Evolutionary conservation across 2,888 invertebrate genomes (phyloP).

Genomic region (Euproctis similis): DNA sequence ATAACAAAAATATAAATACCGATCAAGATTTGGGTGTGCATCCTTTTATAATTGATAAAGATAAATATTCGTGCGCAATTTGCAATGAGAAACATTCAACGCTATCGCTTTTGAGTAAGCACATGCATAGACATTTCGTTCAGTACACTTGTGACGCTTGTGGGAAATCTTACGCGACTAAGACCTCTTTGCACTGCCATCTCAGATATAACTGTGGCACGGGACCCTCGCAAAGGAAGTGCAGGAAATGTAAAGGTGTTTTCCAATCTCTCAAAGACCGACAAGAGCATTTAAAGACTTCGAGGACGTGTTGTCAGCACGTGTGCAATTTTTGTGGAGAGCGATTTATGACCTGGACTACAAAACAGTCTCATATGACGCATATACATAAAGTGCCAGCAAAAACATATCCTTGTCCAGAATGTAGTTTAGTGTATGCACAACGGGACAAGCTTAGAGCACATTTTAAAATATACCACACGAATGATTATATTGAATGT

Average conservation of each 20-base stretch:
- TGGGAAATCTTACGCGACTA: conserved; percentile 32
- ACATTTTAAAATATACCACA: conserved; percentile 29
- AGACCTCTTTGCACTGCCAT: conserved; percentile 28
- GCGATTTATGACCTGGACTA: conserved; percentile 25
- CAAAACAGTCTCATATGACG: conserved; percentile 25
- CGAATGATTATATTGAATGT: conserved; percentile 20
- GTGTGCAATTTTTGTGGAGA: conserved; percentile 23
- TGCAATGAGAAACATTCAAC: conserved; percentile 27
- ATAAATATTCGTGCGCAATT: conserved; percentile 26
- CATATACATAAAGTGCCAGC: conserved; percentile 17
- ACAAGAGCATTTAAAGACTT: conserved; percentile 15
- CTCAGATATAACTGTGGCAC: conserved; percentile 19
- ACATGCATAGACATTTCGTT: conserved; percentile 32
- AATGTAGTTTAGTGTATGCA: conserved; percentile 17
- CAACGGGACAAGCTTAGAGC: conserved; percentile 17
- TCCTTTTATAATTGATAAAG: conserved; percentile 26
- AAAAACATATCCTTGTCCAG: conserved; percentile 22
- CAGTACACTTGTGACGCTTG: conserved; percentile 38
- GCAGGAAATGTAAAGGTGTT: conserved; percentile 16
- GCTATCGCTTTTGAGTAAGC: conserved; percentile 24
- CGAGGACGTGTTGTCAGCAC: conserved; percentile 21
- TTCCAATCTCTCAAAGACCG: conserved; percentile 15
- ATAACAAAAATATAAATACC: conserved; percentile 19
- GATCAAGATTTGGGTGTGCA: conserved; percentile 27
- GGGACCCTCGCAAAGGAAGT: conserved; percentile 10